A percentile compares a stretch with the other conserved stretches of the same genome.
Evolutionary conservation across 2,888 invertebrate species (phyloP).

Genomic region (Tryphoninae sp.): DNA sequence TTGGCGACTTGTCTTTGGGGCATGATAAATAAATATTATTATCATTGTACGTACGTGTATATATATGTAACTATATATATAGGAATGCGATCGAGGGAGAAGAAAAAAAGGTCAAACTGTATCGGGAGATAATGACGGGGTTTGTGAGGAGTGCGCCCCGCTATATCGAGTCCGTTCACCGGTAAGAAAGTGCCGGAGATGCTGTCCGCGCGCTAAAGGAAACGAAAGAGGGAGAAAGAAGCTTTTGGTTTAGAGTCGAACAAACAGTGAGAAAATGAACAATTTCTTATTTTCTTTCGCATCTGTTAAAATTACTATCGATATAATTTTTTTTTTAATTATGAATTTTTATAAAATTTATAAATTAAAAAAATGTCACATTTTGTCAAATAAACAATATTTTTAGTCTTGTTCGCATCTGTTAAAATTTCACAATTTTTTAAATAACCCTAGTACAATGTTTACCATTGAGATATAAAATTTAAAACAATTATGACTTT

Average conservation of each 20-base stretch:
- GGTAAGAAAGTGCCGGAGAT: slow-evolving; percentile 44
- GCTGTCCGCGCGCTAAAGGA: background rate
- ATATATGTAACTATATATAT: slow-evolving; percentile 13
- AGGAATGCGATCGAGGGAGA: slow-evolving; percentile 55
- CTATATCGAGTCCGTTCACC: slow-evolving; percentile 70
- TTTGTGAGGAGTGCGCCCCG: slow-evolving; percentile 60
- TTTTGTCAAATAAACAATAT: background rate
- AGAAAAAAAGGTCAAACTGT: slow-evolving; percentile 75
- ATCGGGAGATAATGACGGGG: slow-evolving; percentile 77
- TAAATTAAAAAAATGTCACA: no score
- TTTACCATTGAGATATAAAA: no score
- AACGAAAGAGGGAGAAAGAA: slow-evolving; percentile 2
- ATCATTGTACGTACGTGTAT: background rate
- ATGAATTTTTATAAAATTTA: no score
- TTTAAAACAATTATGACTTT: no score
- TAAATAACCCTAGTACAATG: no score
- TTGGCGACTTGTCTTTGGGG: no score
- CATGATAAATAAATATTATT: background rate
- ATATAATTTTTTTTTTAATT: no score
- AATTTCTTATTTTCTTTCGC: no score
- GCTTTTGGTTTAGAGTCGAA: background rate
- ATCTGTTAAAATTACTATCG: no score
- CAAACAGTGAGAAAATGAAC: background rate
- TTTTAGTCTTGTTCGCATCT: no score
- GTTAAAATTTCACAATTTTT: no score